Percentiles rank a stretch among this genome's conserved stretches.
These are phyloP conservation scores for Erebia aethiops DNA, from an alignment of 2,888 invertebrate species.

Conservation along the genomic window DNA sequence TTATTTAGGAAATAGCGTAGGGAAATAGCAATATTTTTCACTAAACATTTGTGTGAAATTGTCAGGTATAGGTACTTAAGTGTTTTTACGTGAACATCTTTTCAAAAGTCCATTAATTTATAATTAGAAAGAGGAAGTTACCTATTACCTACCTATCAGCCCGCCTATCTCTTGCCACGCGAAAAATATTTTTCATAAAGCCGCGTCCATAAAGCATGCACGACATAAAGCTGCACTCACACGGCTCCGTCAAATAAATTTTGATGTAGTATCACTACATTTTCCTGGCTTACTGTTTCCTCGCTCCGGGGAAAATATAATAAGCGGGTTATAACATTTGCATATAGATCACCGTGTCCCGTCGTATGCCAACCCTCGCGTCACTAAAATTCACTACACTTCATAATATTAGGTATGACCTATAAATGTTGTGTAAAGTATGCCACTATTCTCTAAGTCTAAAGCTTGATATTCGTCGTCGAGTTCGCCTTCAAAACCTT, in stretches of 20 bases:
- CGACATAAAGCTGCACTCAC: constrained; percentile 53
- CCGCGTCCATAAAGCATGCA: constrained; percentile 21
- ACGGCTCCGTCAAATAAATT: constrained; percentile 63
- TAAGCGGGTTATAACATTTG: constrained; percentile 81
- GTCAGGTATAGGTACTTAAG: too few relatives aligned
- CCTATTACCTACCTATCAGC: too few relatives aligned
- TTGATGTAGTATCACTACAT: constrained; percentile 71
- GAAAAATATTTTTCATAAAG: constrained; percentile 27
- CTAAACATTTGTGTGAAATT: too few relatives aligned
- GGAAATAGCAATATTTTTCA: too few relatives aligned
- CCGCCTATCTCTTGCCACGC: background rate
- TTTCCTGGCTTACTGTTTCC: constrained; percentile 66
- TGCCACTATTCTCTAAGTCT: background rate
- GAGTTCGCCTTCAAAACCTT: background rate
- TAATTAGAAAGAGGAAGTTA: too few relatives aligned
- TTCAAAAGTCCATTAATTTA: background rate
- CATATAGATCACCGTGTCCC: constrained; percentile 78
- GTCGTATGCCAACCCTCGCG: constrained; percentile 50
- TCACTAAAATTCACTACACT: constrained; percentile 65
- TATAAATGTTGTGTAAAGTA: constrained; percentile 56
- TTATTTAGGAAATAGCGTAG: too few relatives aligned
- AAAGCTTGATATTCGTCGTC: background rate
- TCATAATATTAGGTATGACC: constrained; percentile 58
- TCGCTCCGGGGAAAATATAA: constrained; percentile 71
- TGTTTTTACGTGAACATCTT: background rate